Evolutionary conservation across 2,113 vertebrate species (phyloP).

Genomic region (Mirza zaza): DNA sequence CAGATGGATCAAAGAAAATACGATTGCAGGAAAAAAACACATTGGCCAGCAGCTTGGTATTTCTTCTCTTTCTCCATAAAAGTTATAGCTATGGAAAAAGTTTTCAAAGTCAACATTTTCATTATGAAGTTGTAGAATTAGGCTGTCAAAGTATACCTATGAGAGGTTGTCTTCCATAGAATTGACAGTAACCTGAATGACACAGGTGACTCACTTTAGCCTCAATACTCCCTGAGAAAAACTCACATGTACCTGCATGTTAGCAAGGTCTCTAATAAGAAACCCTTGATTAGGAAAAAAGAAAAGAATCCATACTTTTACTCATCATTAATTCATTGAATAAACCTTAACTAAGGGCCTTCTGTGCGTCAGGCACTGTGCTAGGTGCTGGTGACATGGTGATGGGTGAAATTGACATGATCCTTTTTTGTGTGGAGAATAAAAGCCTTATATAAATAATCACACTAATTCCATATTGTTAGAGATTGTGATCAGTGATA

Average conservation of each 20-base stretch:
- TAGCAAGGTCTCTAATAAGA: neutral
- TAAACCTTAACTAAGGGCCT: neutral
- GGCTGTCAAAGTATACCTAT: neutral
- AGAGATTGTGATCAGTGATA: neutral
- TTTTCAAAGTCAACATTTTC: constrained; percentile 14
- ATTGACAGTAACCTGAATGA: neutral
- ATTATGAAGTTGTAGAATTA: neutral
- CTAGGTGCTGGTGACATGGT: neutral
- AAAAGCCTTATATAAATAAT: neutral
- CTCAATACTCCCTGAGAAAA: neutral
- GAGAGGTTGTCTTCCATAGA: neutral
- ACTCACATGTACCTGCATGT: neutral
- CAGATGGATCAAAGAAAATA: constrained; percentile 7
- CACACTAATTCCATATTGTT: neutral
- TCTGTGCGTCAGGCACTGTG: neutral
- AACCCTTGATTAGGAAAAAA: neutral
- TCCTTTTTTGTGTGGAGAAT: neutral
- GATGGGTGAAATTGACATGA: neutral
- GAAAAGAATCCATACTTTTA: neutral
- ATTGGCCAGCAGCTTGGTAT: neutral
- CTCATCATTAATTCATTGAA: neutral
- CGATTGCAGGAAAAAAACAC: neutral
- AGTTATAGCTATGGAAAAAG: neutral
- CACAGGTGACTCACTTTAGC: neutral
- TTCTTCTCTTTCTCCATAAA: neutral